Percentiles rank a stretch among this genome's conserved stretches.
phyloP scores from a whole-genome alignment of 2,113 vertebrate genomes.

The Pachypanchax playfairii region DNA sequence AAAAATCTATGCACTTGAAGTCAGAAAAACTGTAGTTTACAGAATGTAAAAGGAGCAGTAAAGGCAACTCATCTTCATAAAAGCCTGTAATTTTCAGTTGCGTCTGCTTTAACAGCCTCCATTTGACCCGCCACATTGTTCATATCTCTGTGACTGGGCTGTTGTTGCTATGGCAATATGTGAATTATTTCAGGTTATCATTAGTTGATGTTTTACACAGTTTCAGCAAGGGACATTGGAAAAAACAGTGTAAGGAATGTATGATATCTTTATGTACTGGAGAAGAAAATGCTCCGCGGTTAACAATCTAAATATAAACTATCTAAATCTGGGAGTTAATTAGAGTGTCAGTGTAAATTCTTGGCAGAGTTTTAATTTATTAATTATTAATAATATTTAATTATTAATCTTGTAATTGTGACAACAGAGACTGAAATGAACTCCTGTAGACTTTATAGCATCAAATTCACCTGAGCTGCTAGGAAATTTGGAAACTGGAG shows the following conservation, averaged over 20 bases:
- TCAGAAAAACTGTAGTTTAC: constrained; percentile 26
- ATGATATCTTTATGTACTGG: not conserved
- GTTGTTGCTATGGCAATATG: constrained; percentile 89
- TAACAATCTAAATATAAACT: not conserved
- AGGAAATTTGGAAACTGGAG: too few relatives aligned
- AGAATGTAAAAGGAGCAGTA: constrained; percentile 25
- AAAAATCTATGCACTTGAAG: not conserved
- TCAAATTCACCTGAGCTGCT: too few relatives aligned
- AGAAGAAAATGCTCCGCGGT: not conserved
- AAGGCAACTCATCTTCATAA: constrained; percentile 48
- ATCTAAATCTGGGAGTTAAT: not conserved
- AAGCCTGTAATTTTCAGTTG: constrained; percentile 49
- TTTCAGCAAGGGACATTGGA: not conserved
- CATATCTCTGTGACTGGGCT: constrained; percentile 78
- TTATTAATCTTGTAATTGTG: too few relatives aligned
- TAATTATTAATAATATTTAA: too few relatives aligned
- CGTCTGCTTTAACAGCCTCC: constrained; percentile 60
- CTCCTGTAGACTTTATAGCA: too few relatives aligned
- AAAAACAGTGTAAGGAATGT: not conserved
- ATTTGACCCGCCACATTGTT: constrained; percentile 78
- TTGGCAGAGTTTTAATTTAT: too few relatives aligned
- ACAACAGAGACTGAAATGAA: too few relatives aligned
- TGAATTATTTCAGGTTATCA: constrained; percentile 85
- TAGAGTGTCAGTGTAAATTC: not conserved
- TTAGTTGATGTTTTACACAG: constrained; percentile 58